Evolutionary conservation across 2,888 invertebrate genomes (phyloP).

Genomic region (Deroplatys truncata): DNA sequence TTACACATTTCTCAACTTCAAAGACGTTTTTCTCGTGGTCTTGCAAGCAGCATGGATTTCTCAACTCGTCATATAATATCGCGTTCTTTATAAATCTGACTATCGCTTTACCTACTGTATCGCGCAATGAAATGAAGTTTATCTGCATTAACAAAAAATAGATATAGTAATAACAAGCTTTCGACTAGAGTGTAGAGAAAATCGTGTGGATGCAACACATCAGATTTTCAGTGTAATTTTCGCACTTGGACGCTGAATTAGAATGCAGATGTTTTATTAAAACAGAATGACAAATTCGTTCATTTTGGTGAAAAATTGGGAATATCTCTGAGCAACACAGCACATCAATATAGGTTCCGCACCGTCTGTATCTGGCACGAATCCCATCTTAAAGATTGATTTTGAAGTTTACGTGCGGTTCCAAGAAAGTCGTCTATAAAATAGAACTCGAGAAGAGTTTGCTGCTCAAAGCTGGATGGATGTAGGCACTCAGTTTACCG

Average conservation of each 20-base stretch:
- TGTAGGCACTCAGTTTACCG: neutral
- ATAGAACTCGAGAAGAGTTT: neutral
- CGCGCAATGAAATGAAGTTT: too few relatives aligned
- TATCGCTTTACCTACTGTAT: too few relatives aligned
- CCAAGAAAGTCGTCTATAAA: neutral
- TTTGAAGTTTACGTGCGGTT: slow-evolving; percentile 8
- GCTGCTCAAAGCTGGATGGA: neutral
- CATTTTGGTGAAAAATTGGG: neutral
- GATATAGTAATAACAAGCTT: too few relatives aligned
- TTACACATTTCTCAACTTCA: too few relatives aligned
- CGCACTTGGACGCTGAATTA: neutral
- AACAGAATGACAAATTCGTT: neutral
- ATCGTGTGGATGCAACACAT: too few relatives aligned
- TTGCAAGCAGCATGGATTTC: too few relatives aligned
- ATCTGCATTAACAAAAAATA: too few relatives aligned
- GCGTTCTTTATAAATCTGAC: too few relatives aligned
- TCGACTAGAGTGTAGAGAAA: too few relatives aligned
- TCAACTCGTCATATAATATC: too few relatives aligned
- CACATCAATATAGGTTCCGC: neutral
- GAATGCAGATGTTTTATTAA: neutral
- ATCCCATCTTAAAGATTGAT: slow-evolving; percentile 8
- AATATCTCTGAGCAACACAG: neutral
- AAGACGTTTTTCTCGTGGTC: too few relatives aligned
- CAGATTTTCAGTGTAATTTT: neutral
- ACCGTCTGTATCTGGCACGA: slow-evolving; percentile 1